Conservation (phyloP, 37 sponge, comb jelly and placozoan species). For the Halichondria panicea region DNA sequence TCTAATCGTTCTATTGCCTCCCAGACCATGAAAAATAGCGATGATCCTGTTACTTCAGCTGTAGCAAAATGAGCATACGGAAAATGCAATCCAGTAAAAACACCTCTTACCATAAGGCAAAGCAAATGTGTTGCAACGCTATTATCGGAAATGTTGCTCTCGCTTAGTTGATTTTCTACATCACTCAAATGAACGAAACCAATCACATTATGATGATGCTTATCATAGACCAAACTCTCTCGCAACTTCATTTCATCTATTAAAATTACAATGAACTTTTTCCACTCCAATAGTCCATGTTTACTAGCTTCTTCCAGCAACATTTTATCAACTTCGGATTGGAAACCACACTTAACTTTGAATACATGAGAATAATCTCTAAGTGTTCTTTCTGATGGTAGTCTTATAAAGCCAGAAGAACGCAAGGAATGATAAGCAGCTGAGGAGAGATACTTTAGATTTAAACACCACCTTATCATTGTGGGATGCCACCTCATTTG, state of each 20-base stretch:
- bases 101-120: conserved; percentile 40
- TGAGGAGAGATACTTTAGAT: conserved; percentile 30
- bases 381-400: conserved; percentile 59
- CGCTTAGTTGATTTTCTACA: too few species aligned
- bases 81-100: conserved; percentile 26
- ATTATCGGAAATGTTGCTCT: too few species aligned
- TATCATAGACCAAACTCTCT: conserved; percentile 50
- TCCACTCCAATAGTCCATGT: conserved; percentile 19
- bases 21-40: conserved; percentile 43
- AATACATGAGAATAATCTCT: conserved; percentile 54
- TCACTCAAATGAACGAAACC: too few species aligned
- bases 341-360: conserved; percentile 41
- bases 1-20: conserved; percentile 50
- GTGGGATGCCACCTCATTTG: too few species aligned
- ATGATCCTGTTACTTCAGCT: not conserved
- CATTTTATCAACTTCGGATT: conserved; percentile 6
- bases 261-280: conserved; percentile 21
- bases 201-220: conserved; percentile 4
- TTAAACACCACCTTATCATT: conserved; percentile 72
- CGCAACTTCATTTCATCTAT: conserved; percentile 46
- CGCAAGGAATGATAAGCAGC: conserved; percentile 33
- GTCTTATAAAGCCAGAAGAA: conserved; percentile 28
- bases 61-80: conserved; percentile 52
- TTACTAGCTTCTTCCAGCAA: conserved; percentile 38
- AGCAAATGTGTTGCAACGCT: conserved; percentile 41